Evolutionary conservation across 2,797 vertebrate species (phyloP), one percentile per base, ranked within the genome.

Genomic region (Siniperca undulata): DNA sequence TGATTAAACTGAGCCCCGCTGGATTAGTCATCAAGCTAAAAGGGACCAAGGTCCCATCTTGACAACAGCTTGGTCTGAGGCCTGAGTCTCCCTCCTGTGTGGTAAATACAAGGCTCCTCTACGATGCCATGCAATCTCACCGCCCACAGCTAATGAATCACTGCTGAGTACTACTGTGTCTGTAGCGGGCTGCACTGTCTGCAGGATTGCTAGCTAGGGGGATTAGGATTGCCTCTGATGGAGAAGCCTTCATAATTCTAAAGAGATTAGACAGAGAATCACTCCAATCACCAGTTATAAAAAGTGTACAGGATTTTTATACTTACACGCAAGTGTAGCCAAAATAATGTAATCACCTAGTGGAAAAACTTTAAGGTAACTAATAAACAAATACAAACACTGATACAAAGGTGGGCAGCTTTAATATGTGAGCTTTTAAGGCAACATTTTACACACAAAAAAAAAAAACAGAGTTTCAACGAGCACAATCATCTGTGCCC

Each of bases 1-100:
- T 92, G 91, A 89, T 92, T 92, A 94, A 90, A 44, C 75, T 88
- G 73, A 91, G 89, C 80, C 91, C 82, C 17, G 36, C 81, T 89
- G 92, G 90, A 94, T 93, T 92, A 93, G 93, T 93, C 91, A 91
- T 93, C 89, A 88, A 86, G 81, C 92, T 94, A 91, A 94, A 88
- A 92, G 83, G 80, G 89, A 89, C 87, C 82, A 74, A 78, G 77
- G 85, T 92, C 89, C 86, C 87, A 91, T 93, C 86, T 90, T 91
- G 91, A 91, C 93, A 91, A 87, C 92, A 93, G 90, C 91, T 93
- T 92, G 91, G 87, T 92, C 82, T 84, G 74, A 86, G 81, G 89
- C 86, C 82, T 24, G 44, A 82, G 77, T 91, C 86, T 85, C 87
- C 86, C 84, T 91, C 77, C 82, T 89, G 75, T 76, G 70, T 85